Evolutionary conservation across 2,888 invertebrate species (phyloP), one percentile per base, ranked within the genome.

Genomic region (Cactoblastis cactorum): DNA sequence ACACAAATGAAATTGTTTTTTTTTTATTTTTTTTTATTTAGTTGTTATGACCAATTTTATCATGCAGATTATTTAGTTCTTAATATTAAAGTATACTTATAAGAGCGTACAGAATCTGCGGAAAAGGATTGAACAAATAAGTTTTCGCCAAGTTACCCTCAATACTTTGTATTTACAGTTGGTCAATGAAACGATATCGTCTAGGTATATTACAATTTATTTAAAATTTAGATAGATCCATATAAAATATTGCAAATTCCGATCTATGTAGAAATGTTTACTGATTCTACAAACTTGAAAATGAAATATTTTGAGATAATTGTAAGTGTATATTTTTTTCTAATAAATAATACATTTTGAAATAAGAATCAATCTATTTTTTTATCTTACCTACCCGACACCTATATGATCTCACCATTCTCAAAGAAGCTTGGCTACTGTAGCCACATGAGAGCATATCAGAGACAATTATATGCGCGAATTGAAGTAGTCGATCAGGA

Each of bases 291-390:
- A 58, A 69, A 63, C 61, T 65, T 62, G 60, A 71, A 54, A 64
- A 55, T 57, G 61, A 69, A 70, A 73, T 80, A 78, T 80, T 80
- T 80, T 75, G 71, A 74, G 67, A 75, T 72, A 71, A 72, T 63
- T 74, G 48, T 77, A 77, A 75, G 74, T 80, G 74, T 79, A 78
- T 79, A 77, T 78, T 78, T 81, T 79, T 80, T 77, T 80, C 58
- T 73, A 74, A 77, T 59, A 75, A 81, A 80, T 73, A 72, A 77
- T 59, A 48, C 33, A 22, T 41, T 60, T 57, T 59, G 65, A 58
- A 52, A 12, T 53, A 59, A 17, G 17, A 34, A 34, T 4, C 3
- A 37, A 34, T 48, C 38, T 62, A 12, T 35, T 62, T 62, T 61
- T 46, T 24, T 15, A 28, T 9, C 28, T 28, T 28, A 28, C n/a